Percentiles rank a stretch among this genome's conserved stretches.
Conservation (phyloP, 1,140 invertebrate species). For the Magallana gigas region DNA sequence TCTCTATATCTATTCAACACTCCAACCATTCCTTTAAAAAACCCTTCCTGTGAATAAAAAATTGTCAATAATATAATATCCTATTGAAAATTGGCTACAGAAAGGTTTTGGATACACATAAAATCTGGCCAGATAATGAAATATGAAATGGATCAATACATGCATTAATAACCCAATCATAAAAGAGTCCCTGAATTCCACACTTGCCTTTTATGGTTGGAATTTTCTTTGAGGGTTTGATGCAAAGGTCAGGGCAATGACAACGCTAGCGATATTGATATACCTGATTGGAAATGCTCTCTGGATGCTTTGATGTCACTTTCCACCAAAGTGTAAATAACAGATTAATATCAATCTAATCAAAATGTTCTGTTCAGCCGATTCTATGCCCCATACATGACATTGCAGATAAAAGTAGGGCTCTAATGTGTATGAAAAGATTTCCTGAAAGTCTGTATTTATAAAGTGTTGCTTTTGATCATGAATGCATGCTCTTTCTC, state of each 20-base stretch:
- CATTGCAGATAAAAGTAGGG: too few relatives aligned
- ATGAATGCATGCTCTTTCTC: too few relatives aligned
- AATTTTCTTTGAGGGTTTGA: neutral
- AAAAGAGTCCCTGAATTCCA: neutral
- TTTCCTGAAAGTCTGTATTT: too few relatives aligned
- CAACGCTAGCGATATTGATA: constrained; percentile 4
- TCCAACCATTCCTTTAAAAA: too few relatives aligned
- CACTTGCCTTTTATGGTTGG: neutral
- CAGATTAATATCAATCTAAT: too few relatives aligned
- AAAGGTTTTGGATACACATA: neutral
- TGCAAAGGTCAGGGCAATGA: neutral
- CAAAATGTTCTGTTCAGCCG: too few relatives aligned
- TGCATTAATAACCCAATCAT: constrained; percentile 1
- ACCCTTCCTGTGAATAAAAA: too few relatives aligned
- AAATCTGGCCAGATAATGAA: neutral
- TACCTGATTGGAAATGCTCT: neutral
- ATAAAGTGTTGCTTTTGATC: too few relatives aligned
- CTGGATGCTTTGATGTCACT: neutral
- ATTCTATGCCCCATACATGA: too few relatives aligned
- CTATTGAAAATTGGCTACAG: neutral
- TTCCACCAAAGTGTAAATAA: too few relatives aligned
- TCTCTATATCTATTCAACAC: too few relatives aligned
- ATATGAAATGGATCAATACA: neutral
- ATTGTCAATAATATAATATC: neutral
- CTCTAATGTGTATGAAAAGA: too few relatives aligned